These are phyloP conservation scores for Silurus asotus DNA, from an alignment of 2,113 vertebrate genomes.

Conservation along the genomic window DNA sequence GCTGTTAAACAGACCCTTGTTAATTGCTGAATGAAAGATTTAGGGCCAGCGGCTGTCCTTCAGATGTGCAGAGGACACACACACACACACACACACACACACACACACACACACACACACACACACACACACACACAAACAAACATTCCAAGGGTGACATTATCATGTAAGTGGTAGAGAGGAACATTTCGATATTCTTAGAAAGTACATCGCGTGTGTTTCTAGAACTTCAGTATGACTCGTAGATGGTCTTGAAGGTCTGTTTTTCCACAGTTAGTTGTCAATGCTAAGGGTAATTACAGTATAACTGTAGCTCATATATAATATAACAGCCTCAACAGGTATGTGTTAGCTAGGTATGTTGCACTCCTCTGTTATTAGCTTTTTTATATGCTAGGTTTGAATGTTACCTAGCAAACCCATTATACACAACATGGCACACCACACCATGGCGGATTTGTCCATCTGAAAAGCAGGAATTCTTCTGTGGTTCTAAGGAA, in stretches of 20 bases:
- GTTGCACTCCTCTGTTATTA: too few species aligned
- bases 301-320: not conserved
- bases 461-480: too few species aligned
- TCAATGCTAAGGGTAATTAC: not conserved
- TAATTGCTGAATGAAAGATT: conserved; percentile 66
- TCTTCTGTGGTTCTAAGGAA: too few species aligned
- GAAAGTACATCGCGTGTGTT: not conserved
- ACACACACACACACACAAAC: conserved; percentile 29
- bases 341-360: too few species aligned
- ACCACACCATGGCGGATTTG: too few species aligned
- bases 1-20: conserved; percentile 64
- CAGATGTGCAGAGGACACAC: conserved; percentile 49
- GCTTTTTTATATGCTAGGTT: too few species aligned
- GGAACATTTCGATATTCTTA: not conserved
- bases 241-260: not conserved
- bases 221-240: not conserved
- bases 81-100: conserved; percentile 26
- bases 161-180: not conserved
- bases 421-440: too few species aligned
- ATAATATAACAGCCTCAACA: too few species aligned
- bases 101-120: conserved; percentile 39
- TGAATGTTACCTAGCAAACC: too few species aligned
- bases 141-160: conserved; percentile 9
- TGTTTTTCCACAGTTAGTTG: not conserved
- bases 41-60: conserved; percentile 55